These are phyloP conservation scores for Pomacea canaliculata DNA, from an alignment of 2,888 invertebrate species.

Conservation along the genomic window DNA sequence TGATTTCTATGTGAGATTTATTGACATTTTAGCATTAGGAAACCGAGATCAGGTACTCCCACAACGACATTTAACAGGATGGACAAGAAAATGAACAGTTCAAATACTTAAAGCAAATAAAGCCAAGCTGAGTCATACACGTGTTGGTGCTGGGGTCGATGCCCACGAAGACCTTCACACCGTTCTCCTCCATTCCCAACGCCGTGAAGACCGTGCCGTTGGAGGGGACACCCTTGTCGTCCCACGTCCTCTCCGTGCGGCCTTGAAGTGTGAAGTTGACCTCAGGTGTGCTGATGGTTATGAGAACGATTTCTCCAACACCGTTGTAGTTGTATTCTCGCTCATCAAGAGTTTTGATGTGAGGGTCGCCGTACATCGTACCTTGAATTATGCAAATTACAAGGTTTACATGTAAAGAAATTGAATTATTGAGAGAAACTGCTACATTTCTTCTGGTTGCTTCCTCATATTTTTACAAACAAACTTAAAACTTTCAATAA, in stretches of 20 bases:
- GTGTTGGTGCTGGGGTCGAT: neutral
- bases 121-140: neutral
- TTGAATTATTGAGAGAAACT: too few species aligned
- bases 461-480: too few species aligned
- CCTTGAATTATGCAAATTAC: neutral
- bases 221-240: conserved; percentile 21
- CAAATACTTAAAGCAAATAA: too few species aligned
- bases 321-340: conserved; percentile 35
- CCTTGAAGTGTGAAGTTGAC: conserved; percentile 4
- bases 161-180: conserved; percentile 1
- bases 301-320: conserved; percentile 32
- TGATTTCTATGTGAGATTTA: too few species aligned
- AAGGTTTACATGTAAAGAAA: too few species aligned
- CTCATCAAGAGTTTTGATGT: conserved; percentile 35
- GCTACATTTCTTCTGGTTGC: too few species aligned
- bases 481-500: too few species aligned
- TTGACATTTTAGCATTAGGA: too few species aligned
- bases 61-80: too few species aligned
- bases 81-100: too few species aligned
- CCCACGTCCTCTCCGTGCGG: neutral
- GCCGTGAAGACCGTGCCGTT: conserved; percentile 39
- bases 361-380: conserved; percentile 34
- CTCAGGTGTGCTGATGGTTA: conserved; percentile 1
- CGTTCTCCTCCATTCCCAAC: conserved; percentile 30
- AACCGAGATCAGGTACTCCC: too few species aligned